Evolutionary conservation across 2,888 invertebrate genomes (phyloP), one percentile per base, ranked within the genome.

Genomic region (Silvanus unidentatus): DNA sequence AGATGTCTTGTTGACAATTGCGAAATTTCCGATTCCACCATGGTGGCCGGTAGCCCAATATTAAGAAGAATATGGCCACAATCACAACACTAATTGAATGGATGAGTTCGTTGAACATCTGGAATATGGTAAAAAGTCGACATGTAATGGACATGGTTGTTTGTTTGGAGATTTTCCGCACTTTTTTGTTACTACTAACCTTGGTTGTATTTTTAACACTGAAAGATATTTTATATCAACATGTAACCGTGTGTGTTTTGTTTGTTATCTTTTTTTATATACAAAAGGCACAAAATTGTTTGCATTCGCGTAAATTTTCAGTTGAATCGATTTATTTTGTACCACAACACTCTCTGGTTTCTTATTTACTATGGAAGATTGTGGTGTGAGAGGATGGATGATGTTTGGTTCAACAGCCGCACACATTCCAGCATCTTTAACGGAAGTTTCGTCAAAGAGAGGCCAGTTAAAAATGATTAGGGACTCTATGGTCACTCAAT

Each of bases 31-130:
- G 46, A 10, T 40, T 47, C 59, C 62, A 65, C 69, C 69, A 69
- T 2, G 65, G 63, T 14, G 66, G 67, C 6, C 64, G 54, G 47
- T 62, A 65, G 11, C 64, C 66, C 43, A 65, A 43, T 16, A 66
- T 32, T 16, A 66, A 40, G 47, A 64, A 66, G 40, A 65, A 58
- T 29, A 64, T 44, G 6, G 53, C 51, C 13, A 62, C 47, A 28
- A 63, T 42, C 12, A 59, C 42, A 12, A 61, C 49, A 47, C 59
- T 57, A 35, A 61, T 40, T 15, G 51, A 50, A 14, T 50, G 44
- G 13, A 54, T 39, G 28, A 57, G 39, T 42, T 49, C 47, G 37
- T 60, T 52, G 37, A 60, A 52, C 55, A 59, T 56, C 56, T 60
- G 49, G 10, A 45, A 52, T 53, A 35, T 39, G 12, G 42, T 39